These are phyloP conservation scores for Coreius guichenoti DNA, from an alignment of 2,797 vertebrate genomes.

Conservation along the genomic window DNA sequence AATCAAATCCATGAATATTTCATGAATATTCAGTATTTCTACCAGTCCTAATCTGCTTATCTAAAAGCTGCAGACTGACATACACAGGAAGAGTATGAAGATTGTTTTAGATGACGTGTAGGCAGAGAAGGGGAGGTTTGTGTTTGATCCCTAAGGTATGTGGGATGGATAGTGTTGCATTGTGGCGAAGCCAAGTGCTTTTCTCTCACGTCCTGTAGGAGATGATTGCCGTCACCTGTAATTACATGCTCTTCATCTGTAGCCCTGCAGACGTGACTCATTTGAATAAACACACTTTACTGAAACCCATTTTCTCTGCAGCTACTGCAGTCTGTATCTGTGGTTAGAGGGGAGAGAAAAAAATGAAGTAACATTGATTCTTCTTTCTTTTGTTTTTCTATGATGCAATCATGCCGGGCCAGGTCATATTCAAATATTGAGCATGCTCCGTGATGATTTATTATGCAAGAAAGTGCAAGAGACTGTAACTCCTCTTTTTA, in stretches of 20 bases:
- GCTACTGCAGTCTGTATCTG: background rate
- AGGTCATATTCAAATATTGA: slow-evolving; percentile 34
- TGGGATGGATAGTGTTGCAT: slow-evolving; percentile 42
- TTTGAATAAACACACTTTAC: slow-evolving; percentile 6
- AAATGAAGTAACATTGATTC: background rate
- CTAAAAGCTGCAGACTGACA: slow-evolving; percentile 11
- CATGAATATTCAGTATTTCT: background rate
- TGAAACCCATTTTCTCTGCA: slow-evolving; percentile 5
- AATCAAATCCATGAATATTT: background rate
- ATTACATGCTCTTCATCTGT: slow-evolving; percentile 48
- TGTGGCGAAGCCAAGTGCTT: slow-evolving; percentile 37
- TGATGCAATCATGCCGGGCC: slow-evolving; percentile 9
- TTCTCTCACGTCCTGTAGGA: slow-evolving; percentile 45
- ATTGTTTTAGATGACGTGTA: slow-evolving; percentile 29
- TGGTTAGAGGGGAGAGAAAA: background rate
- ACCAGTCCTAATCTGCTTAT: background rate
- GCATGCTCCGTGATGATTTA: background rate
- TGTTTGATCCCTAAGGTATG: slow-evolving; percentile 50
- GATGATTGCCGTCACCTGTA: slow-evolving; percentile 56
- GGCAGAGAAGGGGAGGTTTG: slow-evolving; percentile 16
- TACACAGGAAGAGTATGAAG: background rate
- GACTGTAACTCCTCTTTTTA: background rate
- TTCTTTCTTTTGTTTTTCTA: slow-evolving; percentile 17
- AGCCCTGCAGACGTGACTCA: slow-evolving; percentile 45
- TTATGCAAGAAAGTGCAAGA: slow-evolving; percentile 33